Base-by-base conservation (phyloP, 2,113 vertebrate genomes). In the Nerophis ophidion region DNA sequence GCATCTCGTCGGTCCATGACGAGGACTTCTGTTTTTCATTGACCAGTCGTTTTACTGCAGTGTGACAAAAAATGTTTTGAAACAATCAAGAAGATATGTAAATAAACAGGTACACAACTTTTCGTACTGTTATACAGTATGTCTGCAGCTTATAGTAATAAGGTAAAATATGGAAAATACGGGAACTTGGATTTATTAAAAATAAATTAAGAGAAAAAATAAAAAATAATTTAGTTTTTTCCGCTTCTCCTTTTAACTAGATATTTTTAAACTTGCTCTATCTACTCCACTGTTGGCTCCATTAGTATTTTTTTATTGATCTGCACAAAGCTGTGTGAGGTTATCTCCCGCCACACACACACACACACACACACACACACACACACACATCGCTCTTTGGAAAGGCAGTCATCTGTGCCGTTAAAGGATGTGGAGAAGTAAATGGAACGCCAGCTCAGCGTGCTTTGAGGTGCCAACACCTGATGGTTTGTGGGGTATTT, bases 391-490 rank as follows among this genome's bases (percentile, higher is more conserved):
- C 47, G 48, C 78, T 51, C 70, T 61, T 8, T 66, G 72, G 60
- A 71, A 55, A 75, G 69, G 53, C 68, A 66, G 60, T 65, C 72
- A 54, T 54, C 68, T 75, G 70, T 69, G 63, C 72, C 74, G 81
- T 82, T 81, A 72, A 75, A 81, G 85, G 85, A 84, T 87, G 72
- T 77, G 34, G 74, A 83, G 73, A 57, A 81, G 84, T 79, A 83
- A 82, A 77, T 58, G 52, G 67, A 79, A 54, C 1, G 48, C 60
- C 48, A 12, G 44, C 60, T 74, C 3, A 5, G 1, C 60, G 56
- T 47, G 52, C 61, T 60, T 44, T 3, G 40, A 44, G 40, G 10
- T 1, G 40, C 40, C 40, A 44, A 9, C 40, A 26, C 26, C 26
- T 26, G 26, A 26, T 3, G 26, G 26, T 26, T 26, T 26, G 26